Conservation (phyloP, 2,797 vertebrate genomes). For the Lindbergichthys nudifrons region DNA sequence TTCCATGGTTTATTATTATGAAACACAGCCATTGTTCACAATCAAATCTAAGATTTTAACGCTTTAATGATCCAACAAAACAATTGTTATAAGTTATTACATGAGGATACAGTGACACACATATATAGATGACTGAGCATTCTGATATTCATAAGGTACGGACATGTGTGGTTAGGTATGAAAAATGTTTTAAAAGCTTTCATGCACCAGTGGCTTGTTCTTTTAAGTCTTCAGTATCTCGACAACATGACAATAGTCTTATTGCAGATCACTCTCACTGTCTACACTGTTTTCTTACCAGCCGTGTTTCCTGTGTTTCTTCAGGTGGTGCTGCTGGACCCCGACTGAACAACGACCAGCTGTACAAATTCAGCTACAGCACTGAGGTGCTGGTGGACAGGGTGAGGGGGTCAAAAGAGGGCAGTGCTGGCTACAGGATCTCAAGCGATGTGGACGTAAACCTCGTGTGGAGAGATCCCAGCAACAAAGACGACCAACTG, state of each 20-base stretch:
- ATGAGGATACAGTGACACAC: neutral
- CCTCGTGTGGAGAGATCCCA: constrained; percentile 92
- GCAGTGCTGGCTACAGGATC: constrained; percentile 88
- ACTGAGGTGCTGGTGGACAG: constrained; percentile 89
- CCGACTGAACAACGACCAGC: constrained; percentile 90
- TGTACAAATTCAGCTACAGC: constrained; percentile 93
- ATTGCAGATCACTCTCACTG: neutral
- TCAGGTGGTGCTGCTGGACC: constrained; percentile 88
- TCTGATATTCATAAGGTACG: neutral
- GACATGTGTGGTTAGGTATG: neutral
- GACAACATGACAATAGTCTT: neutral
- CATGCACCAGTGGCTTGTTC: neutral
- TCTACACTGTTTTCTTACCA: constrained; percentile 31
- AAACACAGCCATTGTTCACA: neutral
- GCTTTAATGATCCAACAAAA: neutral
- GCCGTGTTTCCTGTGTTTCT: constrained; percentile 72
- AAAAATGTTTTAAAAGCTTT: neutral
- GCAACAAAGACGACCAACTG: constrained; percentile 91
- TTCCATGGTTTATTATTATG: neutral
- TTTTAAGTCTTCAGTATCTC: neutral
- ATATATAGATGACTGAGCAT: neutral
- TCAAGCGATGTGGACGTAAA: constrained; percentile 87
- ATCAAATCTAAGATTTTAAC: neutral
- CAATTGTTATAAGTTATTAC: neutral
- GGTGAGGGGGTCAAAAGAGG: constrained; percentile 81